phyloP scores from a whole-genome alignment of 1,140 invertebrate genomes.

The Ceratina australensis region DNA sequence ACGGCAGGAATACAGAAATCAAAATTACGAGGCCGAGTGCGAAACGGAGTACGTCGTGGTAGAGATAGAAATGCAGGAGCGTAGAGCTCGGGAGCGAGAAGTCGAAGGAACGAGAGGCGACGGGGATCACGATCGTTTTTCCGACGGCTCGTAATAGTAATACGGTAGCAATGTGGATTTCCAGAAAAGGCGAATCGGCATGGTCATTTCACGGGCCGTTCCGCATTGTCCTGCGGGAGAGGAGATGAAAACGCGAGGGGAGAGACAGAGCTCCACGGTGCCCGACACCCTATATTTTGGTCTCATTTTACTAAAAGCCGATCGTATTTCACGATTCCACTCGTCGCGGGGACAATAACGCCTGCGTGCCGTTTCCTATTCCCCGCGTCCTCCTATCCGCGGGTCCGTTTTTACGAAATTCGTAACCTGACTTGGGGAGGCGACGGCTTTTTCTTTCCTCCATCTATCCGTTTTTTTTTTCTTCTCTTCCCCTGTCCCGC shows the following conservation, averaged over 20 bases:
- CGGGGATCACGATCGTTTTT: conserved; percentile 27
- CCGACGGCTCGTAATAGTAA: not conserved
- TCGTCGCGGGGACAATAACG: conserved; percentile 68
- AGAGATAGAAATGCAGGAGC: too few relatives aligned
- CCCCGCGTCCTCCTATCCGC: conserved; percentile 38
- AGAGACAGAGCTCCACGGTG: conserved; percentile 23
- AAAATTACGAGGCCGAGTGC: conserved; percentile 1
- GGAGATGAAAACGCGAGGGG: not conserved
- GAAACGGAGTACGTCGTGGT: too few relatives aligned
- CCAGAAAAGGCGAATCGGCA: conserved; percentile 45
- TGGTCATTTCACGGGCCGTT: conserved; percentile 70
- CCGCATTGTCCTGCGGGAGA: conserved; percentile 42
- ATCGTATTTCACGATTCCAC: conserved; percentile 76
- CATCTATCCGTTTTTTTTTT: conserved; percentile 4
- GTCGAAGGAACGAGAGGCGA: too few relatives aligned
- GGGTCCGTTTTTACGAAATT: conserved; percentile 51
- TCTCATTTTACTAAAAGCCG: conserved; percentile 78
- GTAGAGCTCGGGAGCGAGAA: too few relatives aligned
- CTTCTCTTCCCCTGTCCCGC: not conserved
- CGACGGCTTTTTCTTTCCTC: conserved; percentile 29
- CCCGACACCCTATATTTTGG: conserved; percentile 73
- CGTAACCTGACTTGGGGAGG: conserved; percentile 63
- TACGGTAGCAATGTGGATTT: conserved; percentile 39
- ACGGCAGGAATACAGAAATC: conserved; percentile 36
- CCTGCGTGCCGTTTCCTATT: conserved; percentile 63